Evolutionary conservation across 92 coral and sea anemone genomes (phyloP), one percentile per base, ranked within the genome.

Genomic region (Heteractis magnifica): DNA sequence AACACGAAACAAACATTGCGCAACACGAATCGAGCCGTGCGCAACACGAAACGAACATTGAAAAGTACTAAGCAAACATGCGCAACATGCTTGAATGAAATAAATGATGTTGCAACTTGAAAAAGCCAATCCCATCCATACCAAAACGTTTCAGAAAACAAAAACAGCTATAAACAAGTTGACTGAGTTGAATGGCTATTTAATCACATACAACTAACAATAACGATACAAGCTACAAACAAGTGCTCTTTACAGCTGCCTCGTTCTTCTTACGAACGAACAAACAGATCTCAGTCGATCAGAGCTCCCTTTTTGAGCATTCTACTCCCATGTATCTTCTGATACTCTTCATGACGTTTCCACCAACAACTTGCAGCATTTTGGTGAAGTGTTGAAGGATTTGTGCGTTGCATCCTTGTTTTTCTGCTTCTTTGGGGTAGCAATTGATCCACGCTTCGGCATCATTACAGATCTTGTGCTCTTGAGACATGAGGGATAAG

Each of bases 331-430:
- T 79, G 56, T 23, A 18, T 56, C 55, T 48, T 48, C 55, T 49
- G 51, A 81, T 49, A 49, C 48, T 6, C 19, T 52, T 81, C 48
- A 81, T 11, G 15, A 81, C 64, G 26, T n/a, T 71, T 20, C 49
- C 23, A 7, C 77, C 85, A 49, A 81, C 85, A 1, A 56, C 20
- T 14, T 81, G 52, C 50, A 81, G 65, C 77, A 81, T 71, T 49
- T 20, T 51, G 16, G 49, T 62, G 59, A 81, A 81, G n/a, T 81
- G 77, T 2, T 81, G 51, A 16, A 81, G 85, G 20, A 81, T 81
- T 26, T 44, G 13, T 8, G 85, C 77, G 13, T 50, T 50, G 51
- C 77, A 81, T 7, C 77, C 62, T 81, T 68, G 48, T 20, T 41
- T 48, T 73, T 65, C 12, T 14, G 60, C 72, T 81, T 81, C 85